Evolutionary conservation across 2,113 vertebrate genomes (phyloP).

Genomic region (Cranoglanis bouderius): DNA sequence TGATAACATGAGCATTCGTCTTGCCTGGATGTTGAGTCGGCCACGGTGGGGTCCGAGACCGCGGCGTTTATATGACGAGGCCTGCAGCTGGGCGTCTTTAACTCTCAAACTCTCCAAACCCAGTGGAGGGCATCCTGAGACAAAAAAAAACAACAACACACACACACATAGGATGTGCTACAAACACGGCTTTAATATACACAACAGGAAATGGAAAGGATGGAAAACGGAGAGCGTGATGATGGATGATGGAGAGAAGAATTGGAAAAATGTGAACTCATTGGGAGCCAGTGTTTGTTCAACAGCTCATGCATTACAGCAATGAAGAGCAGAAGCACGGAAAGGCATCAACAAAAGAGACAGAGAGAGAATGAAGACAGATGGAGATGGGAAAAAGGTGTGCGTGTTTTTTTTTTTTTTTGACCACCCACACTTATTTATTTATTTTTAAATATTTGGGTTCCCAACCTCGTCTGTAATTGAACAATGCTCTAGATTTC

Average conservation of each 20-base stretch:
- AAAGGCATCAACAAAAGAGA: not conserved
- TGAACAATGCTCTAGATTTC: not conserved
- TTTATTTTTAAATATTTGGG: not conserved
- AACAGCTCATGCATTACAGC: not conserved
- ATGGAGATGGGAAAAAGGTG: not conserved
- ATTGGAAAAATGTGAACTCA: not conserved
- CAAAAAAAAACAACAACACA: not conserved
- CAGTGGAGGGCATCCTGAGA: conserved; percentile 86
- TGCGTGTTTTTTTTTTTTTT: not conserved
- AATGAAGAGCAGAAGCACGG: not conserved
- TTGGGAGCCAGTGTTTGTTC: not conserved
- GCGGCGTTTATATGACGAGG: conserved; percentile 84
- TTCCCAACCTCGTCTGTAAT: not conserved
- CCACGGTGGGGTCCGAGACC: conserved; percentile 87
- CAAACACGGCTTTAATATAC: not conserved
- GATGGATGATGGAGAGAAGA: not conserved
- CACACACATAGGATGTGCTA: not conserved
- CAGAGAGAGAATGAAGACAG: not conserved
- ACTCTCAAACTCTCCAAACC: conserved; percentile 89
- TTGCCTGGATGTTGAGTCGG: conserved; percentile 91
- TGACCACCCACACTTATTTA: no score
- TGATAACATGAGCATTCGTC: not conserved
- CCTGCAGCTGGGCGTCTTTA: conserved; percentile 84
- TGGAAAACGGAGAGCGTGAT: not conserved
- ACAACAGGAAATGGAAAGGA: not conserved